Evolutionary conservation across 2,888 invertebrate genomes (phyloP).

Genomic region (Acrobasis repandana): DNA sequence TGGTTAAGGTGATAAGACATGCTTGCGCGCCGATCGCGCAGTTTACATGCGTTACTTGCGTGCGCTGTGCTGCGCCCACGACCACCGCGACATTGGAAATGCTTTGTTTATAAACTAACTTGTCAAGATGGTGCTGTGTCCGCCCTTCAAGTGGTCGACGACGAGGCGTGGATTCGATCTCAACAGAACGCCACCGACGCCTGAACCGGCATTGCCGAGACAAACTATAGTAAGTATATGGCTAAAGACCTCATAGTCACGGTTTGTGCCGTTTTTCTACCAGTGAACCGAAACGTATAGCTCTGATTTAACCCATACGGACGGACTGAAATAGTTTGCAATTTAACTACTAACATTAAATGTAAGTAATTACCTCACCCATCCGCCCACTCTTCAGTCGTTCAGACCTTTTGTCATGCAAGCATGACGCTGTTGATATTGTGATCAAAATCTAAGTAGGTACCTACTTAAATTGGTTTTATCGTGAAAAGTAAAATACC

Average conservation of each 20-base stretch:
- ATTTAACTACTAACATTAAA: background rate
- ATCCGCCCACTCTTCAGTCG: background rate
- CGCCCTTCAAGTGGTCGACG: slow-evolving; percentile 68
- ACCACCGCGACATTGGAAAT: background rate
- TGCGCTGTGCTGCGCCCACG: slow-evolving; percentile 53
- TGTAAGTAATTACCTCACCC: background rate
- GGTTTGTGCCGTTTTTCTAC: background rate
- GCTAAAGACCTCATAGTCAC: slow-evolving; percentile 17
- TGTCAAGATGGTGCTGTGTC: slow-evolving; percentile 70
- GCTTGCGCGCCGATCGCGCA: slow-evolving; percentile 58
- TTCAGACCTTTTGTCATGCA: no score
- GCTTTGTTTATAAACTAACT: slow-evolving; percentile 26
- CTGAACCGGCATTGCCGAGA: slow-evolving; percentile 44
- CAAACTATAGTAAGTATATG: slow-evolving; percentile 71
- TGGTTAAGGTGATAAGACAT: slow-evolving; percentile 71
- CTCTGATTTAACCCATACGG: background rate
- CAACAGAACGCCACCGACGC: slow-evolving; percentile 41
- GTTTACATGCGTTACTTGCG: slow-evolving; percentile 63
- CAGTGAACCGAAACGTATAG: background rate
- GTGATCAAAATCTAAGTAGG: no score
- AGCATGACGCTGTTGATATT: no score
- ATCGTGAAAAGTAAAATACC: no score
- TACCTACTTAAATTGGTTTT: no score
- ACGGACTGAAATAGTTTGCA: background rate
- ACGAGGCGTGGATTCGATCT: slow-evolving; percentile 70